Evolutionary conservation across 2,113 vertebrate genomes (phyloP), one percentile per base, ranked within the genome.

Genomic region (Acanthisitta chloris): DNA sequence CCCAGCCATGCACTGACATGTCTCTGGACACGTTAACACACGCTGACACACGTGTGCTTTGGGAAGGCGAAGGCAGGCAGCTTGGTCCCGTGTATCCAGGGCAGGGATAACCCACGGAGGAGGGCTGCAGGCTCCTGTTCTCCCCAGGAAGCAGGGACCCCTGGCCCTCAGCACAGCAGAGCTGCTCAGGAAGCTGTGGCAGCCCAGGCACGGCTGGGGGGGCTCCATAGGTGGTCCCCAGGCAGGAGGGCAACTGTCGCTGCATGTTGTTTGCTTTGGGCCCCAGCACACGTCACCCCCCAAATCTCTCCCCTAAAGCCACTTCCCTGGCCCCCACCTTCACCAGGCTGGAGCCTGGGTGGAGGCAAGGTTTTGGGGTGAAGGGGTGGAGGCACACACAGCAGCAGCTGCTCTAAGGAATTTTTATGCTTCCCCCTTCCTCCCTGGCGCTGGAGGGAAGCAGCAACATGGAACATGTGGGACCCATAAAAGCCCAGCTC

Each of bases 161-260:
- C 54, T 6, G 3, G 46, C 59, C 29, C 79, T 64, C 28, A 23
- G 8, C 88, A 12, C 91, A 21, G 70, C 45, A 0, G 67, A 69
- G 66, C 82, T 4, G 6, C 80, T 90, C 74, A 64, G 88, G 94
- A 95, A 82, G 82, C 86, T 4, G 12, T 34, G 66, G 74, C 74
- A 33, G 80, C 76, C 26, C 5, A 3, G 84, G 87, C 89, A 71
- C 81, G 82, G 55, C 21, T 3, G 21, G 76, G 48, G 86, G 48
- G 19, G 87, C 96, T 94, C 26, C 73, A 46, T 94, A 94, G 96
- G 95, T 95, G 93, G 95, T 96, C 96, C 89, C 71, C 3, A 55
- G 62, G 93, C 79, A 33, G 88, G 73, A 36, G 9, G 65, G 90
- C 11, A 14, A 90, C 76, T 49, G 74, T 94, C 34, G 21, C 43